Base-by-base conservation (phyloP, 1,140 invertebrate species). In the Asbolus verrucosus region DNA sequence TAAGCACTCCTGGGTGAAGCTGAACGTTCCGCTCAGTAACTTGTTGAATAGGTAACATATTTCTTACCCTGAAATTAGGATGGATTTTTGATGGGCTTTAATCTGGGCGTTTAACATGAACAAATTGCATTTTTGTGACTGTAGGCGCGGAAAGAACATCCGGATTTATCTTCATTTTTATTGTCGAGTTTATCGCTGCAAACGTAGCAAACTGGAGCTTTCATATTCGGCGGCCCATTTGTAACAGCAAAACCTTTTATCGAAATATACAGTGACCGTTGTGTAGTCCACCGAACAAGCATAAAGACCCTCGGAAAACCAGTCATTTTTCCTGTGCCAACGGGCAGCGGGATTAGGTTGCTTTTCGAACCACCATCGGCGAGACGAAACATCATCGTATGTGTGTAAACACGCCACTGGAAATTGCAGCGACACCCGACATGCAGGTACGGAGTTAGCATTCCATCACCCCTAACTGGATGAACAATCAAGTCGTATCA, bases 121-220 rank as follows among this genome's bases (percentile, higher is more conserved):
- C 36, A 65, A 65, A 65, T 65, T 65, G 62, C 27, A 69, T 62
- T 65, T 33, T 54, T 43, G 39, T 46, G 30, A n/a, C 38, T 24
- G 41, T 54, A 65, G 66, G 62, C 61, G 31, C 43, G 39, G 27
- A 69, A 73, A 54, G 60, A 38, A 67, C 50, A 66, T 59, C 67
- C 61, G 61, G 67, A 74, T 74, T 72, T 74, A 74, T 74, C 73
- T 69, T 74, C 73, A 72, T 74, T 70, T 74, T 74, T 74, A 74
- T 69, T 72, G 73, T 70, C 67, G 31, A 72, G 67, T 74, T 74
- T 72, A 74, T 74, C 73, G 73, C 73, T 68, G 67, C 66, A 66
- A 71, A 69, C 70, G 70, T 70, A 72, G 73, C 66, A 67, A 72
- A 74, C 70, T 59, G 66, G 67, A 69, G 68, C 43, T 70, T 72